Evolutionary conservation across 1,140 invertebrate species (phyloP), one percentile per base, ranked within the genome.

Genomic region (Rhagoletis zephyria): DNA sequence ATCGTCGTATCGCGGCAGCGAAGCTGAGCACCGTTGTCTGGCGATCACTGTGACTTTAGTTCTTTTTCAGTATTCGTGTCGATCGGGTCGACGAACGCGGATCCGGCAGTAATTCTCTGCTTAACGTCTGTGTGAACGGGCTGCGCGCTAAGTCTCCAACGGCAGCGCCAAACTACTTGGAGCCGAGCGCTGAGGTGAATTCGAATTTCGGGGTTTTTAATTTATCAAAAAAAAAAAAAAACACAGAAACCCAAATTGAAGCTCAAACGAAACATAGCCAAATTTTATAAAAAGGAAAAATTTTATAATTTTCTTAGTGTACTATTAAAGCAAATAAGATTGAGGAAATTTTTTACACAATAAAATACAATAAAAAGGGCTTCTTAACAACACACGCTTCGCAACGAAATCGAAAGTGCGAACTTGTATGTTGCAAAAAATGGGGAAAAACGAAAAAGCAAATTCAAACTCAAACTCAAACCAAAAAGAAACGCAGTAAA

Each of bases 121-220:
- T 81, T 19, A 81, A 81, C 74, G 74, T 81, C 74, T 81, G 74
- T 81, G 74, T 56, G 48, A 81, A 81, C 74, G 74, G 74, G 74
- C 74, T 81, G 74, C 51, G 74, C 74, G 74, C 74, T 81, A 81
- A 81, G 74, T 81, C 74, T 81, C 74, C 74, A 81, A 81, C 74
- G 74, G 74, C 74, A 81, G 74, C 74, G 48, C 74, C 74, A 81
- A 81, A 81, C 19, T 81, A 81, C 74, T 81, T 81, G 74, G 74
- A 81, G 45, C 74, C 74, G 74, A 81, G 48, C 74, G 74, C 74
- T 59, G 74, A 81, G 74, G 74, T 81, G 51, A 81, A 59, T 81
- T 56, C 2, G 42, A 70, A 70, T 45, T 59, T 81, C n/a, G 12
- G 16, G 16, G 12, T 63, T 74, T 74, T 74, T 48, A 40, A 1